Evolutionary conservation across 2,797 vertebrate species (phyloP).

Genomic region (Scolopax bukidnonensis): DNA sequence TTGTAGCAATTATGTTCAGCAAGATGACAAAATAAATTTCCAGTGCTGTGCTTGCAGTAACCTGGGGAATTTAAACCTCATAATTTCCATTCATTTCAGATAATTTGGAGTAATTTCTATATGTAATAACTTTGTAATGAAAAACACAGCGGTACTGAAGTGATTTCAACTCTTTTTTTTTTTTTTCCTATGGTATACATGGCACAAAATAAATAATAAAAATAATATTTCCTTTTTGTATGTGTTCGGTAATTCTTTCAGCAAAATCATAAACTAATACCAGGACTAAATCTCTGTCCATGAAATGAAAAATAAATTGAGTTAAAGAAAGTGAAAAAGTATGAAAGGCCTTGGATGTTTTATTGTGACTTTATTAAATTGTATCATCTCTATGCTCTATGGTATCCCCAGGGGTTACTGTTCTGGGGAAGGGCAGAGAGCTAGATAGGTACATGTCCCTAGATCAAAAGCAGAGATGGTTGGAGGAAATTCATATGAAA

Average conservation of each 20-base stretch:
- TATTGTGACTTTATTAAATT: conserved; percentile 86
- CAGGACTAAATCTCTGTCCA: conserved; percentile 85
- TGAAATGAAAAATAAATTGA: conserved; percentile 91
- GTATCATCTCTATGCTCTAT: conserved; percentile 76
- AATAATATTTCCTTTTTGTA: conserved; percentile 86
- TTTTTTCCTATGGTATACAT: conserved; percentile 83
- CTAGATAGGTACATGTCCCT: conserved; percentile 44
- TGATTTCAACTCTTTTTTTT: conserved; percentile 79
- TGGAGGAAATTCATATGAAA: not conserved
- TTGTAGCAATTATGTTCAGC: conserved; percentile 88
- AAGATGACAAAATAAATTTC: conserved; percentile 89
- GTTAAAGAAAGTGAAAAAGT: conserved; percentile 83
- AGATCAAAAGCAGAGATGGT: conserved; percentile 39
- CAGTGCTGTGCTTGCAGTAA: conserved; percentile 83
- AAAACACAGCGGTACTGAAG: conserved; percentile 85
- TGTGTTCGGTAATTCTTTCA: conserved; percentile 85
- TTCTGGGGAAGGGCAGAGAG: conserved; percentile 63
- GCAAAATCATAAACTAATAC: conserved; percentile 88
- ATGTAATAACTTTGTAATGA: conserved; percentile 88
- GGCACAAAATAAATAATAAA: conserved; percentile 84
- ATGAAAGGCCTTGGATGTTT: conserved; percentile 82
- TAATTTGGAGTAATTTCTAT: conserved; percentile 88
- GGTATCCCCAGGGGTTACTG: conserved; percentile 72
- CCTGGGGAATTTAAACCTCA: conserved; percentile 88
- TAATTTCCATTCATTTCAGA: conserved; percentile 89